Base-by-base conservation (phyloP, 2,888 invertebrate species). In the Drymonia ruficornis region DNA sequence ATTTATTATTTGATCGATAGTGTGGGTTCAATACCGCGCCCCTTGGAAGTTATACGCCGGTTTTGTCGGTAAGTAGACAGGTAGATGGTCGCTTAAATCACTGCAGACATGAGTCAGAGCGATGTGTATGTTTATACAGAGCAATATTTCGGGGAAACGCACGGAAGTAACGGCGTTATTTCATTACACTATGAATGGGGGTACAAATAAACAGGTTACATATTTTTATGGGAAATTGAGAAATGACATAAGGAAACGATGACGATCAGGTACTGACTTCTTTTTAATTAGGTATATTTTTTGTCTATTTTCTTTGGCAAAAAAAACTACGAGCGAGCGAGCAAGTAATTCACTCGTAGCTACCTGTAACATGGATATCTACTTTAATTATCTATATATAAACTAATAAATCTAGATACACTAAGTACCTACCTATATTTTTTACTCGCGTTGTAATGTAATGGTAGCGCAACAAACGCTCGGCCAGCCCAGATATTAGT, bases 1-100 rank as follows among this genome's bases (percentile, higher is more conserved):
- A 73, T 73, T 73, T 72, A 72, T 73, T 72, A 69, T 73, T 72
- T 72, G 73, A 72, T 72, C 73, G 63, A 73, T 70, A 62, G 28
- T 23, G 28, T 15, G 9, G 45, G 45, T 45, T 45, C 45, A 28
- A 28, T 45, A 45, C 45, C 12, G 23, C 38, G 13, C 50, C 50
- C 49, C 49, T 23, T 40, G 40, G 55, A 61, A 56, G 60, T 53
- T 53, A 61, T 59, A 61, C 53, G 40, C 52, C 44, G 53, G 64
- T 55, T 68, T 56, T 56, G 48, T 53, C 36, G 49, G 50, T 28
- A 23, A 49, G 28, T 49, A 49, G 40, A 49, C 38, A 16, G 11
- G 49, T 19, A 38, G 36, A 38, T 23, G 19, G 38, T 12, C 28
- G 45, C 28, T 43, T 43, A 43, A 43, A 45, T 28, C 28, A 45